phyloP scores from a whole-genome alignment of 2,888 invertebrate genomes.

The Brassicogethes aeneus region DNA sequence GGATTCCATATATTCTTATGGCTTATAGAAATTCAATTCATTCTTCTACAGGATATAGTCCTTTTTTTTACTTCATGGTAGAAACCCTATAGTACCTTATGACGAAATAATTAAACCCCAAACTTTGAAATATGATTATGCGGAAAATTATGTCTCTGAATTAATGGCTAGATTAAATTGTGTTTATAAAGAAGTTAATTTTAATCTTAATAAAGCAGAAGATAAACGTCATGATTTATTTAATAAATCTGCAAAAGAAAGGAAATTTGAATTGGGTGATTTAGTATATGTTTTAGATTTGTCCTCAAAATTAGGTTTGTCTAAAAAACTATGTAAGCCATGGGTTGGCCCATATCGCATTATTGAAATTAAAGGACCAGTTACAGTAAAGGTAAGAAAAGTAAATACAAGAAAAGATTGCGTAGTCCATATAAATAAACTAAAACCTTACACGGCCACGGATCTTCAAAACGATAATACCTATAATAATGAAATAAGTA shows the following conservation, averaged over 20 bases:
- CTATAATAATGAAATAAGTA: too few species aligned
- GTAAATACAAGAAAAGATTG: constrained; percentile 2
- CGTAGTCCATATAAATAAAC: constrained; percentile 4
- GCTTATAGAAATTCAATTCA: constrained; percentile 12
- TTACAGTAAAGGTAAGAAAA: constrained; percentile 6
- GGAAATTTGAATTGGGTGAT: neutral
- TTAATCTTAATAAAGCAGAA: neutral
- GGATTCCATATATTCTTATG: constrained; percentile 18
- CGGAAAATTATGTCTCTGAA: constrained; percentile 12
- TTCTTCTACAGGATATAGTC: constrained; percentile 9
- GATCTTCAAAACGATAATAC: too few species aligned
- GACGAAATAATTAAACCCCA: constrained; percentile 11
- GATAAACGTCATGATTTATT: constrained; percentile 3
- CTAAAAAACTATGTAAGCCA: neutral
- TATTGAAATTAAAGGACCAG: constrained; percentile 5
- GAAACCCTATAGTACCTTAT: constrained; percentile 11
- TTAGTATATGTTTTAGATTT: neutral
- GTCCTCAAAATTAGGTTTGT: neutral
- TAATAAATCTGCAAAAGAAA: neutral
- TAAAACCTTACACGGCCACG: neutral
- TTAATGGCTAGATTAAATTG: neutral
- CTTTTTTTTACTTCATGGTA: constrained; percentile 14
- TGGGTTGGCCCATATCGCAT: constrained; percentile 8
- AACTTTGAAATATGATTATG: constrained; percentile 9
- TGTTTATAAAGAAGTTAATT: neutral